Conservation (phyloP, 2,888 invertebrate species). For the Heliothis peltigera region DNA sequence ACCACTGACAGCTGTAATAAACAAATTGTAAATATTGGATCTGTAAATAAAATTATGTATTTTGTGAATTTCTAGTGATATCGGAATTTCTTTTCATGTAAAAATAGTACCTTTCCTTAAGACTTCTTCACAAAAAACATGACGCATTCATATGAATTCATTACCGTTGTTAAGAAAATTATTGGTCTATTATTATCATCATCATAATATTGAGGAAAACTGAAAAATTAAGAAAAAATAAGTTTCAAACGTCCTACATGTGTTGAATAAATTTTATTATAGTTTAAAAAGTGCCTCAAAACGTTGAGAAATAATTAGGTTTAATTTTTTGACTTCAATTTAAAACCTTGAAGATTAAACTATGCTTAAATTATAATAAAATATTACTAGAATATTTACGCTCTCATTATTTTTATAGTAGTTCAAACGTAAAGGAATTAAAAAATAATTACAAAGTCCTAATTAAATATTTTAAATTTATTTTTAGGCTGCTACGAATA, state of each 20-base stretch:
- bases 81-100: constrained; percentile 17
- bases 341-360: constrained; percentile 8
- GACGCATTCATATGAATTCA: too few species aligned
- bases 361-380: neutral
- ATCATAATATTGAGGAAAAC: too few species aligned
- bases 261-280: too few species aligned
- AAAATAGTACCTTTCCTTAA: neutral
- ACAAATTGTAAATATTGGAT: constrained; percentile 66
- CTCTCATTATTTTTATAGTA: constrained; percentile 37
- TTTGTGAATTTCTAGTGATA: constrained; percentile 36
- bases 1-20: constrained; percentile 8
- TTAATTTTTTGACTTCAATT: constrained; percentile 16
- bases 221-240: too few species aligned
- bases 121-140: too few species aligned
- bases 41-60: constrained; percentile 58
- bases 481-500: too few species aligned
- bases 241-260: too few species aligned
- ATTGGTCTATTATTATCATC: too few species aligned
- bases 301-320: neutral
- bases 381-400: constrained; percentile 36
- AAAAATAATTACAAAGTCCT: neutral
- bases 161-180: too few species aligned
- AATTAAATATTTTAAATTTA: too few species aligned
- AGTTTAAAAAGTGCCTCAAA: too few species aligned
- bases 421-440: neutral